Evolutionary conservation across 1,140 invertebrate species (phyloP).

Genomic region (Solen grandis): DNA sequence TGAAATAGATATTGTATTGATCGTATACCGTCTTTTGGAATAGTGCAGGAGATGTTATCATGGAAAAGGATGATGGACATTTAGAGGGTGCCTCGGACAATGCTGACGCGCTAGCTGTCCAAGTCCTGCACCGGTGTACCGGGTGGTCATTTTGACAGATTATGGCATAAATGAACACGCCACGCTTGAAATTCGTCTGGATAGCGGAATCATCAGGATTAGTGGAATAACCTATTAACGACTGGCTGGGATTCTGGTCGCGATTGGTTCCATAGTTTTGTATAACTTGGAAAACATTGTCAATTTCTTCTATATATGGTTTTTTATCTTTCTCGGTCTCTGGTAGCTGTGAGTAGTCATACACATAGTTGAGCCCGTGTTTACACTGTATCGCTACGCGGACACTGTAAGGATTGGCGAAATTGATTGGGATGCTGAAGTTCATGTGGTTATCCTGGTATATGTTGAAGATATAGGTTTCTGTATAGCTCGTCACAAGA

Average conservation of each 20-base stretch:
- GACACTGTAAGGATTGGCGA: not conserved
- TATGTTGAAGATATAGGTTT: not conserved
- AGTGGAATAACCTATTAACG: not conserved
- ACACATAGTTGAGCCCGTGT: not conserved
- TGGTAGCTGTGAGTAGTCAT: constrained; percentile 31
- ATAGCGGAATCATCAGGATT: not conserved
- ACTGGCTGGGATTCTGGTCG: not conserved
- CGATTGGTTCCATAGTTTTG: not conserved
- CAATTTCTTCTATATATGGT: constrained; percentile 13
- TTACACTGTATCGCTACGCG: constrained; percentile 6
- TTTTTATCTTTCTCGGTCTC: not conserved
- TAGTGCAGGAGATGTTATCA: not conserved
- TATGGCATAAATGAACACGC: constrained; percentile 6
- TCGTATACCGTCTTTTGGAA: not conserved
- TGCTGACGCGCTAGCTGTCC: not conserved
- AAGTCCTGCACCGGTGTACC: not conserved
- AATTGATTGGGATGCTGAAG: not conserved
- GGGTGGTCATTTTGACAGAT: not conserved
- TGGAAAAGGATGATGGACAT: constrained; percentile 12
- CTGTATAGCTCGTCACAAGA: constrained; percentile 8
- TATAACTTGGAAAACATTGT: constrained; percentile 12
- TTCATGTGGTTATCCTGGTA: constrained; percentile 24
- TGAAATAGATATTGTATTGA: constrained; percentile 3
- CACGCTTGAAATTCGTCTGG: constrained; percentile 2
- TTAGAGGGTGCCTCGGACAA: not conserved